Evolutionary conservation across 1,140 invertebrate genomes (phyloP).

Genomic region (roundworm (Caenorhabditis elegans)): WBcel235 BX284602.5:5860501-5861000

Average conservation of each 20-base stretch:
- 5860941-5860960: neutral
- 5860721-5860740: neutral
- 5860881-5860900: slow-evolving; percentile 17
- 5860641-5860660: slow-evolving; percentile 10
- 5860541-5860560: no score
- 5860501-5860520: no score
- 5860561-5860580: no score
- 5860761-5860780: neutral
- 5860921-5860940: no score
- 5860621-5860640: neutral
- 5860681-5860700: slow-evolving; percentile 24
- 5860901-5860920: neutral
- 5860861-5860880: neutral
- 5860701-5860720: slow-evolving; percentile 4
- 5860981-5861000: neutral
- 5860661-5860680: neutral
- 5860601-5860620: slow-evolving; percentile 1
- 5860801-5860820: neutral
- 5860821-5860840: slow-evolving; percentile 24
- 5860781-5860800: slow-evolving; percentile 14
- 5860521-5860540: no score
- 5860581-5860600: slow-evolving; percentile 21
- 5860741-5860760: neutral
- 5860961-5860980: no score
- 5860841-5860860: neutral